Conservation (phyloP, 1,140 invertebrate species). For the Maniola jurtina region DNA sequence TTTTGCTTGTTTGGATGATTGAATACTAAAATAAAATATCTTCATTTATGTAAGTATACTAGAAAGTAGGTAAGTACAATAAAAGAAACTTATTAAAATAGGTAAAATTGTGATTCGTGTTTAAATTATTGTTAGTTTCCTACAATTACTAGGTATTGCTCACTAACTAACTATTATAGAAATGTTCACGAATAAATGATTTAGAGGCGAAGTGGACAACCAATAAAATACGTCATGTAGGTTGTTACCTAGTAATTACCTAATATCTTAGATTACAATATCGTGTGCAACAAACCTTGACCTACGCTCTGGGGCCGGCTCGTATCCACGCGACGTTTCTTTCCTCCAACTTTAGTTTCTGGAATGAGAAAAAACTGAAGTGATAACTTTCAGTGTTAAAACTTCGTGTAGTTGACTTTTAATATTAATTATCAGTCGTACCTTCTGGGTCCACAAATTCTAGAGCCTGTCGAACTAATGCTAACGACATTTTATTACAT, state of each 20-base stretch:
- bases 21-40: conserved; percentile 32
- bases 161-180: not conserved
- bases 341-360: conserved; percentile 29
- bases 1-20: conserved; percentile 44
- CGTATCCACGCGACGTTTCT: conserved; percentile 29
- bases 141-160: not conserved
- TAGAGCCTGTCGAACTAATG: conserved; percentile 71
- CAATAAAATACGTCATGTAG: conserved; percentile 7
- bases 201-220: not conserved
- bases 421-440: conserved; percentile 10
- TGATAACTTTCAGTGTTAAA: not conserved
- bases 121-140: too few relatives aligned
- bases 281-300: conserved; percentile 38
- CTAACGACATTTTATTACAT: conserved; percentile 72
- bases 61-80: too few relatives aligned
- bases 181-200: not conserved
- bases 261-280: too few relatives aligned
- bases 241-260: too few relatives aligned
- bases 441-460: conserved; percentile 73
- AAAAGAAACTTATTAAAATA: too few relatives aligned
- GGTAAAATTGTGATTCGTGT: too few relatives aligned
- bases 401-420: not conserved
- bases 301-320: conserved; percentile 26
- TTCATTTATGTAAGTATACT: too few relatives aligned
- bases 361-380: conserved; percentile 11